A percentile compares a stretch with the other conserved stretches of the same genome.
Conservation (phyloP, 2,888 invertebrate genomes). For the Nymphalis polychloros region DNA sequence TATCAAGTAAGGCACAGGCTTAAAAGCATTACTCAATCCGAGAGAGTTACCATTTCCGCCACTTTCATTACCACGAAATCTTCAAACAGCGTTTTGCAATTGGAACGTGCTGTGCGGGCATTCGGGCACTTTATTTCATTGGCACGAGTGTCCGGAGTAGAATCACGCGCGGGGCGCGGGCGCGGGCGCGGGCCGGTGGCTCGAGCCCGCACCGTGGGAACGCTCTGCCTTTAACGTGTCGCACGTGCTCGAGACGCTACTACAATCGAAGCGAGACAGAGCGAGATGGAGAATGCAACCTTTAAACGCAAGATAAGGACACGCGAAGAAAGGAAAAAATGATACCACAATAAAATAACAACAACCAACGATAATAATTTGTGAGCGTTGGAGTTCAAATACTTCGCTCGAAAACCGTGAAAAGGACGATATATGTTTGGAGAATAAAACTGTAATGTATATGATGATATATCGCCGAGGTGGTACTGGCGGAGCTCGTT, state of each 20-base stretch:
- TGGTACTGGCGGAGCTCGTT: conserved; percentile 47
- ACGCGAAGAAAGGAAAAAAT: conserved; percentile 50
- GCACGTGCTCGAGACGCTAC: conserved; percentile 79
- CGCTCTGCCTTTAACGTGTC: conserved; percentile 80
- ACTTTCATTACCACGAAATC: conserved; percentile 64
- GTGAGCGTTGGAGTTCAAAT: conserved; percentile 63
- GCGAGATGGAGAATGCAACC: conserved; percentile 50
- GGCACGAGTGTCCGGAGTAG: conserved; percentile 71
- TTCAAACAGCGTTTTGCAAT: conserved; percentile 73
- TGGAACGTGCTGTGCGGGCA: conserved; percentile 76
- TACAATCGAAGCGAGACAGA: conserved; percentile 57
- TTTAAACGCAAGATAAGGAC: conserved; percentile 41
- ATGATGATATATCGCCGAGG: conserved; percentile 71
- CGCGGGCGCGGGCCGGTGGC: conserved; percentile 39
- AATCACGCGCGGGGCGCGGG: conserved; percentile 56
- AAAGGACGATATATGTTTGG: conserved; percentile 63
- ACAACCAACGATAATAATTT: conserved; percentile 71
- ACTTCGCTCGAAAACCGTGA: conserved; percentile 55
- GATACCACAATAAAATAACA: conserved; percentile 69
- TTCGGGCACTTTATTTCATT: conserved; percentile 76
- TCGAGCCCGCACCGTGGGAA: conserved; percentile 78
- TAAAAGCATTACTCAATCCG: conserved; percentile 37
- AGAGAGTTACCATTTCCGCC: conserved; percentile 61
- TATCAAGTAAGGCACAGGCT: conserved; percentile 36
- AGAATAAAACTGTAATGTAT: conserved; percentile 70